Conservation (phyloP, 1,140 invertebrate genomes). For the Meloidogyne hapla region DNA sequence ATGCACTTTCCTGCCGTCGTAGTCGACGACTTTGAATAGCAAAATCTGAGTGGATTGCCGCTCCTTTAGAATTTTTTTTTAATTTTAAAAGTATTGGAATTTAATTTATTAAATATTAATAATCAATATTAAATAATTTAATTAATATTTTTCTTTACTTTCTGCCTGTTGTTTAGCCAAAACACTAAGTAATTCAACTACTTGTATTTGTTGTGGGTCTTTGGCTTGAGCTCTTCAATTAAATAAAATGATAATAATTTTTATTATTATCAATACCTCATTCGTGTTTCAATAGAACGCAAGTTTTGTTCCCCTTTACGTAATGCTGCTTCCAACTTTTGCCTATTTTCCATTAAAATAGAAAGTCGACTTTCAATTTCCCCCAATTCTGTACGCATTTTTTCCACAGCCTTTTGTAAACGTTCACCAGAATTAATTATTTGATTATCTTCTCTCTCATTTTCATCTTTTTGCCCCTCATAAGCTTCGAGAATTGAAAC, state of each 20-base stretch:
- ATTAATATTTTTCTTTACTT: constrained; percentile 39
- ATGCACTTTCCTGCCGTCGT: constrained; percentile 56
- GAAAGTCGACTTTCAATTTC: constrained; percentile 13
- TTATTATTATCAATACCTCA: constrained; percentile 41
- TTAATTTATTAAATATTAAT: neutral
- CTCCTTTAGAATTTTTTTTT: constrained; percentile 53
- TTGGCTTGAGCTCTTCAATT: constrained; percentile 34
- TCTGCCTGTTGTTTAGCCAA: constrained; percentile 59
- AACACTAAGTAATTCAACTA: constrained; percentile 54
- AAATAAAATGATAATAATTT: neutral
- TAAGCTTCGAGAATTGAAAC: constrained; percentile 57
- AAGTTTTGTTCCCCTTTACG: constrained; percentile 52
- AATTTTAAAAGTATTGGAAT: constrained; percentile 1
- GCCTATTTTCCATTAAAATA: constrained; percentile 47
- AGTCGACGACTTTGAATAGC: constrained; percentile 54
- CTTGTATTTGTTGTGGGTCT: constrained; percentile 57
- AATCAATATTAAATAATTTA: neutral
- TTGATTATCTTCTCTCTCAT: constrained; percentile 48
- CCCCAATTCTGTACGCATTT: constrained; percentile 29
- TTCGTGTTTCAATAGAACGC: constrained; percentile 47
- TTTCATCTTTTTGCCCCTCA: constrained; percentile 51
- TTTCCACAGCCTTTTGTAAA: constrained; percentile 44
- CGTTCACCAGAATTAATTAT: constrained; percentile 46
- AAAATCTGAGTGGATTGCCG: constrained; percentile 52
- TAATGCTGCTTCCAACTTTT: constrained; percentile 56